phyloP scores from a whole-genome alignment of 2,113 vertebrate genomes.

The Pygoscelis antarcticus region DNA sequence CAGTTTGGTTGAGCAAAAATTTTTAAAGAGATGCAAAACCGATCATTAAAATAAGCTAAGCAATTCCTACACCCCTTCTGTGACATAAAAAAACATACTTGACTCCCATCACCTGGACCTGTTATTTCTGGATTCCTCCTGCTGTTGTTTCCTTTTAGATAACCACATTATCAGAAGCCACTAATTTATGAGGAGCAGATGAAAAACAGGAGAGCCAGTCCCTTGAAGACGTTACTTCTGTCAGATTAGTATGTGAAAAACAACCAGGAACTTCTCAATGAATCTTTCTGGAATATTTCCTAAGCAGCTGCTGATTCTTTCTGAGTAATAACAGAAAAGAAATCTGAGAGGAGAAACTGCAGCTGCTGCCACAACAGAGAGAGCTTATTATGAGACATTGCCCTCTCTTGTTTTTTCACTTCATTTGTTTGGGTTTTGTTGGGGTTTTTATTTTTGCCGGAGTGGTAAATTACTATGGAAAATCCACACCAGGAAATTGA shows the following conservation, averaged over 20 bases:
- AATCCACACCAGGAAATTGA: background rate
- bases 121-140: background rate
- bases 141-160: background rate
- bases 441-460: background rate
- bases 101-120: background rate
- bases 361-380: constrained; percentile 59
- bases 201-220: background rate
- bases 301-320: constrained; percentile 61
- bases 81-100: background rate
- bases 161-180: background rate
- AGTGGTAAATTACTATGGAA: constrained; percentile 14
- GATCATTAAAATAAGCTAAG: background rate
- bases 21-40: background rate
- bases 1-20: background rate
- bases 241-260: constrained; percentile 41
- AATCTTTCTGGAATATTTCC: constrained; percentile 62
- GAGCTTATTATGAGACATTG: constrained; percentile 49
- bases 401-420: background rate
- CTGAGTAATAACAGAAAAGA: constrained; percentile 56
- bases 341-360: constrained; percentile 60
- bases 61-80: background rate
- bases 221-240: constrained; percentile 9
- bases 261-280: background rate
- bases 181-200: background rate
- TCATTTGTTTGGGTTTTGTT: constrained; percentile 48